Base-by-base conservation (phyloP, 2,888 invertebrate genomes). In the Lasioglossum leucozonium region DNA sequence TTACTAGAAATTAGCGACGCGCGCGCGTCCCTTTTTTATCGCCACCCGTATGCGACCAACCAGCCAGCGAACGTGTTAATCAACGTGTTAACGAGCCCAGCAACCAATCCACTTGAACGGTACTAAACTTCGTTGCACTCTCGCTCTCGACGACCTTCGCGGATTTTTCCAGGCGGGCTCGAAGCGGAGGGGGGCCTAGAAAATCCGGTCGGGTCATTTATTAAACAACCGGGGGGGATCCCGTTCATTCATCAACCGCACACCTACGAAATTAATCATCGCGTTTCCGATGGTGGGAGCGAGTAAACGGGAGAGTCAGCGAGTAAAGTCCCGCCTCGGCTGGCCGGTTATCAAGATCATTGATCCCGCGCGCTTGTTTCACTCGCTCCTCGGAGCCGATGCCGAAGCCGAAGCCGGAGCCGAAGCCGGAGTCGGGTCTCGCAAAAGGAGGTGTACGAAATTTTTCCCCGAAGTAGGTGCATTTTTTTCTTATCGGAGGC, bases 401-500 rank as follows among this genome's bases (percentile, higher is more conserved):
- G 77, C 34, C 10, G 34, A 42, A 51, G 62, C 62, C 44, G 22
- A 72, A 40, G 77, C 34, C 10, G 6, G 22, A 8, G 67, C 58
- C 2, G 26, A 62, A 62, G 30, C 55, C n/a, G 55, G 30, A 16
- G 62, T 16, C 30, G 62, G 26, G 62, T 13, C 16, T 62, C 62
- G 62, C 55, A 69, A 72, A 78, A 84, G 55, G 37, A 55, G 47
- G 73, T 26, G 72, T 73, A 79, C 65, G 65, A 73, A 67, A 72
- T 40, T 78, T 84, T 84, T 84, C 84, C 84, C 51, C 84, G 84
- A 84, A 84, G 85, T 84, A 74, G 85, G 80, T 30, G 75, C 37
- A 85, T 85, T 73, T 87, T 82, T 86, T 80, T 82, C 82, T 87
- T 83, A 83, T 86, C 87, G 81, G 16, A 13, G 44, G 44, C 71